phyloP scores from a whole-genome alignment of 2,888 invertebrate species.

The Sarcophaga subvicina region DNA sequence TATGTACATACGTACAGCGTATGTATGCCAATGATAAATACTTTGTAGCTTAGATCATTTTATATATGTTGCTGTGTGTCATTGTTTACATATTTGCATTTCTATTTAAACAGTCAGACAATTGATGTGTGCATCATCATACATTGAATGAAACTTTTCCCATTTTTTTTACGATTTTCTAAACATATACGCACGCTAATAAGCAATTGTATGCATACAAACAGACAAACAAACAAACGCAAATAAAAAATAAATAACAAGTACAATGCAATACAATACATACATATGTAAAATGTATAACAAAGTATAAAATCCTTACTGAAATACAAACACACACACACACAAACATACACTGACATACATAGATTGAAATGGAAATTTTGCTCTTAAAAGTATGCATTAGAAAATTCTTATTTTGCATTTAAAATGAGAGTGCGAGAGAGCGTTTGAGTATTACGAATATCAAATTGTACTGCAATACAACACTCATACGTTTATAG shows the following conservation, averaged over 20 bases:
- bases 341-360: background rate
- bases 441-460: constrained; percentile 9
- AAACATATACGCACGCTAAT: background rate
- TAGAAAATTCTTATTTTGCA: constrained; percentile 51
- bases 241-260: background rate
- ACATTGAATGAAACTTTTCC: background rate
- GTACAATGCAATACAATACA: background rate
- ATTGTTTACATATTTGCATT: constrained; percentile 31
- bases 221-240: background rate
- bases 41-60: background rate
- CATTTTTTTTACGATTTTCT: background rate
- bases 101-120: constrained; percentile 35
- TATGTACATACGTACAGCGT: background rate
- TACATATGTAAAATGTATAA: background rate
- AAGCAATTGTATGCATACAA: background rate
- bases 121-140: constrained; percentile 15
- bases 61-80: background rate
- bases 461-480: background rate
- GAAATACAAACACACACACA: background rate
- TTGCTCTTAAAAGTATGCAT: constrained; percentile 41
- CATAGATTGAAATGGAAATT: constrained; percentile 12
- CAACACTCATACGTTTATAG: background rate
- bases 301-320: constrained; percentile 31
- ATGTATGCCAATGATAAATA: constrained; percentile 42
- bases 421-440: constrained; percentile 41